phyloP scores from a whole-genome alignment of 2,113 vertebrate species.

The Oenanthe melanoleuca region DNA sequence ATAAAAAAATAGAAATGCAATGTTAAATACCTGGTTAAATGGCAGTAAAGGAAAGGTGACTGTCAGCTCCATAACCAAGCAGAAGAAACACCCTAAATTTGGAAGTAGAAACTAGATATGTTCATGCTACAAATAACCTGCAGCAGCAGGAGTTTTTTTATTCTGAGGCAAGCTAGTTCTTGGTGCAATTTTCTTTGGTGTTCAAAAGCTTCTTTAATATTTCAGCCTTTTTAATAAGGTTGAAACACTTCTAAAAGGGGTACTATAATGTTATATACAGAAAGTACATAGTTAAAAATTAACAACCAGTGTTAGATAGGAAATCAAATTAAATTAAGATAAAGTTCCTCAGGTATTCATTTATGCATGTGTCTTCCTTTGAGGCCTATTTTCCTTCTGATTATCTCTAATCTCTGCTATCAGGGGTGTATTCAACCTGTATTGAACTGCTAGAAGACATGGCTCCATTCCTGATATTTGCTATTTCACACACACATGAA shows the following conservation, averaged over 20 bases:
- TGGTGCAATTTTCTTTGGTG: neutral
- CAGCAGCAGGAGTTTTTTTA: neutral
- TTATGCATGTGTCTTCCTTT: neutral
- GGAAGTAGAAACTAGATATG: constrained; percentile 37
- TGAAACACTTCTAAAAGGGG: neutral
- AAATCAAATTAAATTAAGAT: neutral
- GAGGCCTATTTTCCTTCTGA: neutral
- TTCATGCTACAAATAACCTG: constrained; percentile 41
- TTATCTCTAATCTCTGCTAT: neutral
- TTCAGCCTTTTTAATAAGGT: neutral
- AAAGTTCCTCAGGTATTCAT: neutral
- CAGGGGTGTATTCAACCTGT: neutral
- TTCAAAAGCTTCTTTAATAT: neutral
- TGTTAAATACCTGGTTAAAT: neutral
- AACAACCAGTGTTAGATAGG: neutral
- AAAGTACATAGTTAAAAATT: neutral
- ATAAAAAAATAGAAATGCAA: neutral
- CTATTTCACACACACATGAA: neutral
- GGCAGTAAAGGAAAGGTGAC: neutral
- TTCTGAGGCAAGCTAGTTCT: neutral
- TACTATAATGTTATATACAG: neutral
- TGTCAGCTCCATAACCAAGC: neutral
- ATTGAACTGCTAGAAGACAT: neutral
- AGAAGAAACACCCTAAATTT: constrained; percentile 36
- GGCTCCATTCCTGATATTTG: neutral